Conservation (phyloP, 2,888 invertebrate genomes). For the Tethea ocularis region DNA sequence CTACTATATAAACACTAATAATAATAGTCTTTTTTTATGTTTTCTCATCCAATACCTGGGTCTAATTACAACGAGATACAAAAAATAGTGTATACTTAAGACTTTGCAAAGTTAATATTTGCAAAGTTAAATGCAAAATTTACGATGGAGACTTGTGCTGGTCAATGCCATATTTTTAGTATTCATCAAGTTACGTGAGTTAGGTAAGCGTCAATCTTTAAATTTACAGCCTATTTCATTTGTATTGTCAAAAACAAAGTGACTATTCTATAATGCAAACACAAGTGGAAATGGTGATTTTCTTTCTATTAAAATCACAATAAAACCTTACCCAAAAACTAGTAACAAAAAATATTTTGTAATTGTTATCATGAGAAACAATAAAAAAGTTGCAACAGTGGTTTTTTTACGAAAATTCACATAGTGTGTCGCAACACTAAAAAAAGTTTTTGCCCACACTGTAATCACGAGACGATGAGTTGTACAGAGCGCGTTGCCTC, state of each 20-base stretch:
- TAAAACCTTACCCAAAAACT: neutral
- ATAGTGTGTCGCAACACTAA: slow-evolving; percentile 65
- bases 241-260: too few species aligned
- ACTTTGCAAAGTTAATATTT: too few species aligned
- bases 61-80: slow-evolving; percentile 6
- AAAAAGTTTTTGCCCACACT: slow-evolving; percentile 51
- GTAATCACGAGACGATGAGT: slow-evolving; percentile 56
- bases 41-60: too few species aligned
- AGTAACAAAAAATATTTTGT: neutral
- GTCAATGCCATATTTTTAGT: slow-evolving; percentile 50
- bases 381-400: slow-evolving; percentile 28
- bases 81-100: too few species aligned
- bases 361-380: slow-evolving; percentile 13
- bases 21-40: too few species aligned
- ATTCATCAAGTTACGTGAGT: neutral
- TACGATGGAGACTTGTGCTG: slow-evolving; percentile 37
- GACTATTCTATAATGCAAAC: too few species aligned
- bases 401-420: slow-evolving; percentile 49
- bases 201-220: too few species aligned
- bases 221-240: neutral
- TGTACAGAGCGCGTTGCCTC: slow-evolving; percentile 38
- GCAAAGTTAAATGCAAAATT: neutral
- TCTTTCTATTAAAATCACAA: neutral
- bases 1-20: too few species aligned
- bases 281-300: neutral